Conservation (phyloP, 2,888 invertebrate species). For the Aricia artaxerxes region DNA sequence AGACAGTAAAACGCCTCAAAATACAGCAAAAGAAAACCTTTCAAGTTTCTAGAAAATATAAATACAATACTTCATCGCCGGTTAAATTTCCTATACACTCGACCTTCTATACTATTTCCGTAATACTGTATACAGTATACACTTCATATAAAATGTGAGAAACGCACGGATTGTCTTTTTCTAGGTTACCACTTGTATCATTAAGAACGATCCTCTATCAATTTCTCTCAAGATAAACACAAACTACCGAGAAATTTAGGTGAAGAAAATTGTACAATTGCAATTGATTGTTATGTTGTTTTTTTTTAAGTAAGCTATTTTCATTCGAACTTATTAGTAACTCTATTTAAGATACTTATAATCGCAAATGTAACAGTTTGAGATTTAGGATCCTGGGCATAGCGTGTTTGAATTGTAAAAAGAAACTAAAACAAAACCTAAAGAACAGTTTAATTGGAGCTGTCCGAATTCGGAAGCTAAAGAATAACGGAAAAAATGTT, state of each 20-base stretch:
- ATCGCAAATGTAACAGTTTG: too few relatives aligned
- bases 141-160: conserved; percentile 16
- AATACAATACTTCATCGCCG: background rate
- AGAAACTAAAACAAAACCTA: too few relatives aligned
- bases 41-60: background rate
- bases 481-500: too few relatives aligned
- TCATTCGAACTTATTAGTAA: too few relatives aligned
- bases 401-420: too few relatives aligned
- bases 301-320: background rate
- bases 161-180: background rate
- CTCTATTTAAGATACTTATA: too few relatives aligned
- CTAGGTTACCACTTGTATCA: background rate
- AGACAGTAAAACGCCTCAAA: background rate
- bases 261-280: background rate
- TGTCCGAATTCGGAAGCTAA: too few relatives aligned
- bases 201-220: background rate
- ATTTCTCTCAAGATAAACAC: background rate
- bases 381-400: too few relatives aligned
- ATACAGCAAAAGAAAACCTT: background rate
- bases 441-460: too few relatives aligned
- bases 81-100: background rate
- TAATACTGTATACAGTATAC: background rate
- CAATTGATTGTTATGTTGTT: background rate
- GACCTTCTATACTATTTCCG: background rate
- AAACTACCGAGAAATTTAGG: background rate